Conservation (phyloP, 1,140 invertebrate genomes). For the Carcinoscorpius rotundicauda region DNA sequence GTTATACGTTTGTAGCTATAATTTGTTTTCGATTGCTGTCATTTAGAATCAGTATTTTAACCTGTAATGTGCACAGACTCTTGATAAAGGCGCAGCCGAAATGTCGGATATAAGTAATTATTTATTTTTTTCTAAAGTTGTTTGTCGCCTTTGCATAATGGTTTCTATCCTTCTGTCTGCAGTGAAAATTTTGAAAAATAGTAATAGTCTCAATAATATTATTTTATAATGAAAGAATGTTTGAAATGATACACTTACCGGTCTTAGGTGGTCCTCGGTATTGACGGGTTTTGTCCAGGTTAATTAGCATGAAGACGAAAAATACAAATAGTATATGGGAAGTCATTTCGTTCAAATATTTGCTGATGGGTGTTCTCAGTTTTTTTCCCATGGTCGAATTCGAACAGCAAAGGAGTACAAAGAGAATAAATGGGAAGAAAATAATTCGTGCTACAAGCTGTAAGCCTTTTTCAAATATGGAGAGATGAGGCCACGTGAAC, state of each 20-base stretch:
- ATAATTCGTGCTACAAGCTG: conserved; percentile 4
- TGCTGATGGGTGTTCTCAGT: conserved; percentile 23
- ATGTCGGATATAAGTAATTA: too few relatives aligned
- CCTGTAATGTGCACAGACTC: too few relatives aligned
- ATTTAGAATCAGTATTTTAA: too few relatives aligned
- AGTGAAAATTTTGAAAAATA: conserved; percentile 4
- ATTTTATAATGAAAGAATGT: not conserved
- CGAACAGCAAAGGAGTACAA: conserved; percentile 31
- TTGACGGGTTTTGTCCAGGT: conserved; percentile 29
- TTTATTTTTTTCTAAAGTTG: too few relatives aligned
- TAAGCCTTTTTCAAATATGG: conserved; percentile 37
- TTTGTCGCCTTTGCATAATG: too few relatives aligned
- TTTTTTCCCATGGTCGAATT: conserved; percentile 42
- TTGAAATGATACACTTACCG: conserved; percentile 18
- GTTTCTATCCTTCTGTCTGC: too few relatives aligned
- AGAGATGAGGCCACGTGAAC: conserved; percentile 40
- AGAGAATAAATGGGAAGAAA: conserved; percentile 6
- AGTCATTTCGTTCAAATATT: conserved; percentile 39
- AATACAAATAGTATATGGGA: conserved; percentile 45
- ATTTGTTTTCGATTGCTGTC: too few relatives aligned
- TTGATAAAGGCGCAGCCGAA: too few relatives aligned
- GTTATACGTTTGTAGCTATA: too few relatives aligned
- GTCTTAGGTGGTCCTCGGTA: conserved; percentile 39
- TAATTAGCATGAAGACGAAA: conserved; percentile 45
- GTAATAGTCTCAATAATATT: not conserved